Percentiles rank a stretch among this genome's conserved stretches.
Evolutionary conservation across 2,113 vertebrate species (phyloP).

Genomic region (Sphaerodactylus townsendi): DNA sequence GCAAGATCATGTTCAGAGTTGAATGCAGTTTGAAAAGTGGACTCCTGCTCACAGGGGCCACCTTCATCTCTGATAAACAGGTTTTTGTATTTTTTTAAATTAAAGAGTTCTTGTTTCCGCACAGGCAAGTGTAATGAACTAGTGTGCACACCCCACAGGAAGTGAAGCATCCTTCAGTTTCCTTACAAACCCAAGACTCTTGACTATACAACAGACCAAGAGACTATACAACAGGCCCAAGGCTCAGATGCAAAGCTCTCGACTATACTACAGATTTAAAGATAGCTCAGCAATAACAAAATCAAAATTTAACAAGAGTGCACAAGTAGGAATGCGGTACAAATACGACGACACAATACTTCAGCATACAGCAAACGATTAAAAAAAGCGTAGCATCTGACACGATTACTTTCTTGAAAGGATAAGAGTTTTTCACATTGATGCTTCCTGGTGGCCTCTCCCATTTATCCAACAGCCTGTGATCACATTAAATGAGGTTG

Average conservation of each 20-base stretch:
- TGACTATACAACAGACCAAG: background rate
- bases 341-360: constrained; percentile 9
- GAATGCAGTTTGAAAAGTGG: background rate
- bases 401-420: background rate
- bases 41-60: background rate
- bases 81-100: background rate
- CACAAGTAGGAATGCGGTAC: constrained; percentile 44
- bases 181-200: background rate
- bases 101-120: background rate
- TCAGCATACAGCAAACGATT: background rate
- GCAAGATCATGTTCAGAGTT: background rate
- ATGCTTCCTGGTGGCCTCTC: background rate
- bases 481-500: constrained; percentile 14
- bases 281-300: background rate
- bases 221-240: too few relatives aligned
- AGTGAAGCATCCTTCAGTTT: background rate
- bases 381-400: background rate
- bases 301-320: constrained; percentile 20
- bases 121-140: background rate
- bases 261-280: background rate
- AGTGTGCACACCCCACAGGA: background rate
- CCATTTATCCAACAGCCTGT: background rate
- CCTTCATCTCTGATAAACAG: background rate
- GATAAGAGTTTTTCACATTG: background rate
- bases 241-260: background rate